Base-by-base conservation (phyloP, 2,113 vertebrate genomes). In the Dasyornis broadbenti region DNA sequence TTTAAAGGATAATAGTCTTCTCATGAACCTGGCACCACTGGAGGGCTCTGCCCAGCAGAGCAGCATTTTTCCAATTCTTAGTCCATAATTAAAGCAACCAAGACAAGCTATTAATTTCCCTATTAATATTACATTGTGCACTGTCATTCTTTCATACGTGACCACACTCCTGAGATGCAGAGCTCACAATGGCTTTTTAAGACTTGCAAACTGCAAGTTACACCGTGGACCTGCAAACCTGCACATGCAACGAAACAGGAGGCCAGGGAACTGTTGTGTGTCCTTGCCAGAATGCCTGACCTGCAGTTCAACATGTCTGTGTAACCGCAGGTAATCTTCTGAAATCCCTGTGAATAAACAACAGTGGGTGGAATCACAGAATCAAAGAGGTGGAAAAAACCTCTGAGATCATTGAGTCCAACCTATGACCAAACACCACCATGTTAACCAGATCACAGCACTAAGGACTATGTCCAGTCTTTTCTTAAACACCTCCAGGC, bases 291-390 rank as follows among this genome's bases (percentile, higher is more conserved):
- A 45, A 42, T 31, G 20, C 16, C 22, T 28, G 27, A 35, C 26
- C 24, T 40, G 37, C n/a, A 37, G 42, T 37, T 40, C 0, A 0
- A 20, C 11, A 2, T 2, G 6, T 16, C 26, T 5, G 14, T 22
- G 61, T 9, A 56, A 50, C 39, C 0, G 4, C 26, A 45, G 18
- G 28, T 21, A 39, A 47, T 31, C 33, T 52, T 33, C n/a, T 7
- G 73, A 27, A 42, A 63, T 28, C 15, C 15, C 7, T 15, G 2
- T 4, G 14, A 39, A 47, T 11, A 24, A 59, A n/a, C 2, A 6
- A 33, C n/a, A 37, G 47, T 0, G 6, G 7, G 13, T 45, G 30
- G 20, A 75, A 82, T n/a, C 39, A n/a, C 53, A 53, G 11, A 68
- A 40, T n/a, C 39, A 59, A 1, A 16, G 11, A 6, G 8, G 13